A percentile compares a stretch with the other conserved stretches of the same genome.
Conservation (phyloP, 2,888 invertebrate species). For the Agrypnus murinus region DNA sequence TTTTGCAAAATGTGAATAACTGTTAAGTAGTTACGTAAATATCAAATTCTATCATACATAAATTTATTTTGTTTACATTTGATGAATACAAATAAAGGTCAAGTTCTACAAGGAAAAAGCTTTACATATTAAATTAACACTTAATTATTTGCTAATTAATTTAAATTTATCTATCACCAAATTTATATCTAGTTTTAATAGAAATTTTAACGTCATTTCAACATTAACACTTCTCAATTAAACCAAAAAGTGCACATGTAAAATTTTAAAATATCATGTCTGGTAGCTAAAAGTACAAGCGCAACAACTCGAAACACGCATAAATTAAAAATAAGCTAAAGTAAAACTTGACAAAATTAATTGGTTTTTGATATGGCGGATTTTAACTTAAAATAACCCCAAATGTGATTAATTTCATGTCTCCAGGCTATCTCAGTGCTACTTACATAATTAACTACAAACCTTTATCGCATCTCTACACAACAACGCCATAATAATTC, state of each 20-base stretch:
- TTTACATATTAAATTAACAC: background rate
- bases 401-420: conserved; percentile 43
- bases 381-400: conserved; percentile 29
- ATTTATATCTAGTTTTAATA: background rate
- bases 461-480: background rate
- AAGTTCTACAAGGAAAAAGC: background rate
- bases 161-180: background rate
- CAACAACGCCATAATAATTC: background rate
- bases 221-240: background rate
- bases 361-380: conserved; percentile 52
- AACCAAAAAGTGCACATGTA: conserved; percentile 5
- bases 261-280: conserved; percentile 4
- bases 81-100: conserved; percentile 2
- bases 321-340: conserved; percentile 51
- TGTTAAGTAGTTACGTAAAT: too few species aligned
- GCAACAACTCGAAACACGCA: background rate
- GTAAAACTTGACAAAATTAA: conserved; percentile 51
- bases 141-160: background rate
- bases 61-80: conserved; percentile 1
- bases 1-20: too few species aligned
- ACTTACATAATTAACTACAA: conserved; percentile 13
- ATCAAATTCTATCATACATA: too few species aligned
- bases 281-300: conserved; percentile 14
- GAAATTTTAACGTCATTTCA: background rate
- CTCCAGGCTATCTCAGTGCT: conserved; percentile 28